Base-by-base conservation (phyloP, 1,140 invertebrate genomes). In the Drosophila equinoxialis region DNA sequence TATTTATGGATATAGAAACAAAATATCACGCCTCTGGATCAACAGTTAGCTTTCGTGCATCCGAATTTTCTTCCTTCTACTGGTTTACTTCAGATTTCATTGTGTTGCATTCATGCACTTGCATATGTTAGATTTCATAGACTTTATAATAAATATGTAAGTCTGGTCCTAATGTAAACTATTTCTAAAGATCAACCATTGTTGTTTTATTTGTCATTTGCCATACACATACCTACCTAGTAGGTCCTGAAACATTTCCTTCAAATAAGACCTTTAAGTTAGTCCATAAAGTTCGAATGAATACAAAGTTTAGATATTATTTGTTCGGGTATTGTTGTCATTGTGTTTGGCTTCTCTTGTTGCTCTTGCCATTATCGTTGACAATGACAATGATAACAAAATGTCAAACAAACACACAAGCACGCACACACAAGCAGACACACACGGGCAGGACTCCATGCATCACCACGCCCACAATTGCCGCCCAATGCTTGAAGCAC, bases 381-480 rank as follows among this genome's bases (percentile, higher is more conserved):
- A 73, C 79, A 81, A 79, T 81, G 70, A 54, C 73, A 81, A 68
- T 68, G 77, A 70, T 74, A 81, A 77, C 70, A 73, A 14, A 68
- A 65, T 33, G 45, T 51, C 45, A 51, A 51, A 51, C 45, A 62
- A 33, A 70, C 66, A 74, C 41, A 61, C 48, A 59, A 17, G 10
- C 26, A 55, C 69, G 51, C 48, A 61, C 60, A 72, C 35, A 67
- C 41, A 17, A 57, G 59, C 33, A 51, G 55, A 65, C 65, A 65
- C 17, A 37, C 64, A 33, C 63, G 59, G 63, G 8, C 55, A 20
- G 35, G 10, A 11, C 7, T 37, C 35, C 8, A 10, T 37, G 35
- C 35, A 37, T 10, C 65, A 69, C 57, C 71, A 37, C 55, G 42
- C 59, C 63, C 64, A 8, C 65, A 67, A 51, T 23, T 23, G 45